Conservation (phyloP, 2,113 vertebrate species). For the Nettapus auritus region DNA sequence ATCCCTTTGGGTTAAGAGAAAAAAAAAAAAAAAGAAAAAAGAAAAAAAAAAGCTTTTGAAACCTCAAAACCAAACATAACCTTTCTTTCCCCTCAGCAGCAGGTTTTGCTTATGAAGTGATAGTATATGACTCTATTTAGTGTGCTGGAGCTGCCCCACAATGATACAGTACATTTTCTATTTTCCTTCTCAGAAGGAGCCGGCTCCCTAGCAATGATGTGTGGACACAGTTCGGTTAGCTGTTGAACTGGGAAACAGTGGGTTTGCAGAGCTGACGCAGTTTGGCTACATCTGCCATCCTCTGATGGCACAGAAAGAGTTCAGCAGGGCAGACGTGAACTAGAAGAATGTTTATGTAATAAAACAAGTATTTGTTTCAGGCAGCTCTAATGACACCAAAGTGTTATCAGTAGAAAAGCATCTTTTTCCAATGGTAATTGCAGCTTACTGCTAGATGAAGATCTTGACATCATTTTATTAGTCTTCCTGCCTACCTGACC, state of each 20-base stretch:
- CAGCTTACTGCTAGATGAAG: background rate
- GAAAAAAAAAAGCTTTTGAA: background rate
- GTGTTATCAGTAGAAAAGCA: conserved; percentile 1
- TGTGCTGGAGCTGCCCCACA: conserved; percentile 14
- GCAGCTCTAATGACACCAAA: background rate
- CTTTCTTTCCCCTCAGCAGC: conserved; percentile 55
- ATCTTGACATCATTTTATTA: background rate
- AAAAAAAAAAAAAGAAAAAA: background rate
- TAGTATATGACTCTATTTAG: conserved; percentile 23
- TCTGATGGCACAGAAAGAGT: background rate
- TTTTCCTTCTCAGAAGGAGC: conserved; percentile 46
- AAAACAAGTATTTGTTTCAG: conserved; percentile 25
- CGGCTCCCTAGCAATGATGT: background rate
- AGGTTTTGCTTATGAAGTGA: conserved; percentile 61
- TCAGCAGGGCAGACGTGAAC: background rate
- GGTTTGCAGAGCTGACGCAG: conserved; percentile 29
- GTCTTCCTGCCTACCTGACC: background rate
- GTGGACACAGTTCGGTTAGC: background rate
- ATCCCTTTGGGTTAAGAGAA: background rate
- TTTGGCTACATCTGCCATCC: conserved; percentile 1
- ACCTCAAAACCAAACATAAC: conserved; percentile 48
- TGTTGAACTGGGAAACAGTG: background rate
- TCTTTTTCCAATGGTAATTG: background rate
- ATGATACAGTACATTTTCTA: background rate
- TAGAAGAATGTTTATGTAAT: conserved; percentile 12